Conservation (phyloP, 2,888 invertebrate genomes). For the Nebria brevicollis region DNA sequence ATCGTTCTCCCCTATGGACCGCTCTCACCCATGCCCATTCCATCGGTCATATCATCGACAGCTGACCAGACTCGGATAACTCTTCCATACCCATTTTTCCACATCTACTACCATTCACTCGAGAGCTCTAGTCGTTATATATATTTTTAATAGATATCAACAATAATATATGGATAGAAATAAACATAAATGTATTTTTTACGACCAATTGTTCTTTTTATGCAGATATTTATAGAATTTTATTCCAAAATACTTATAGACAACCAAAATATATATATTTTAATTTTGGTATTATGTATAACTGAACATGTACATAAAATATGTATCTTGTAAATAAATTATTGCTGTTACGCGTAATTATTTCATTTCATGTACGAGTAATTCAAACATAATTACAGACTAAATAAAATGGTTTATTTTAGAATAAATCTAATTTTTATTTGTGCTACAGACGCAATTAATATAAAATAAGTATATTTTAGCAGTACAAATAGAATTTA, state of each 20-base stretch:
- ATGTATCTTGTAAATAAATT: background rate
- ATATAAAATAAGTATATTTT: no score
- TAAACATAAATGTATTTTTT: background rate
- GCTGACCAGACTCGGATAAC: constrained; percentile 57
- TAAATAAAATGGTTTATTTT: no score
- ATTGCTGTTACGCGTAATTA: background rate
- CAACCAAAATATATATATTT: background rate
- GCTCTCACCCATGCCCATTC: constrained; percentile 80
- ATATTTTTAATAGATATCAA: background rate
- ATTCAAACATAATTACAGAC: no score
- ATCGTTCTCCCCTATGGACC: constrained; percentile 80
- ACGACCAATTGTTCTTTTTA: background rate
- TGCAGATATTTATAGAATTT: background rate
- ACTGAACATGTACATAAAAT: background rate
- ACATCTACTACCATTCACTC: constrained; percentile 57
- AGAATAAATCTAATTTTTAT: no score
- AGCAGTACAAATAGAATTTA: no score
- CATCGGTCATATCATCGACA: constrained; percentile 54
- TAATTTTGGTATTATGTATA: background rate
- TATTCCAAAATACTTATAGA: background rate
- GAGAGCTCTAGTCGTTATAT: constrained; percentile 15
- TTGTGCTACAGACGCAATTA: no score
- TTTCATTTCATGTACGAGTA: no score
- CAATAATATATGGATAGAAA: background rate
- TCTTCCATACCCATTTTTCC: constrained; percentile 57